Evolutionary conservation across 2,888 invertebrate species (phyloP).

Genomic region (Cryptocephalus primarius): DNA sequence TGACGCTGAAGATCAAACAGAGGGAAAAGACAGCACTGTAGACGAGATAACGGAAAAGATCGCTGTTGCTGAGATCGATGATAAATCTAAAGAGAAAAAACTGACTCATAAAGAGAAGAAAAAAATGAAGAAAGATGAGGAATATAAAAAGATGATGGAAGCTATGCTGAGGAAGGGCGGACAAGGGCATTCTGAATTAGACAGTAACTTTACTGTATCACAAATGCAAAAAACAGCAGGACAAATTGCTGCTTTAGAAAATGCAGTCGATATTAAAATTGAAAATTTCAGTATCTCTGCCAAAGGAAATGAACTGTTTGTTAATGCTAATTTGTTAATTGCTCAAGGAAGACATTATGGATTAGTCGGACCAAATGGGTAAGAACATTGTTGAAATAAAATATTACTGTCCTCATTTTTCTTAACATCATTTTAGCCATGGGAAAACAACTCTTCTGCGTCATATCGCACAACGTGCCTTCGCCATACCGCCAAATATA

Average conservation of each 20-base stretch:
- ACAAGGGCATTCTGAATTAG: constrained; percentile 79
- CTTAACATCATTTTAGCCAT: constrained; percentile 49
- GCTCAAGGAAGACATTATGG: constrained; percentile 93
- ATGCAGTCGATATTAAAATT: constrained; percentile 95
- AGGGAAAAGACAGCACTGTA: constrained; percentile 4
- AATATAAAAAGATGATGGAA: constrained; percentile 82
- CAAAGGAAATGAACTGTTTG: constrained; percentile 93
- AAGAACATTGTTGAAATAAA: constrained; percentile 12
- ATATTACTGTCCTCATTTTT: background rate
- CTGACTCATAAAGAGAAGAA: constrained; percentile 87
- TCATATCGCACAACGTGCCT: constrained; percentile 82
- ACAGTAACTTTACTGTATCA: constrained; percentile 92
- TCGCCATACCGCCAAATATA: constrained; percentile 92
- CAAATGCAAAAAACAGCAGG: constrained; percentile 65
- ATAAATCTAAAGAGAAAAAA: constrained; percentile 50
- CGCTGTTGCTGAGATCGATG: constrained; percentile 8
- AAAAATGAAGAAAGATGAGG: constrained; percentile 78
- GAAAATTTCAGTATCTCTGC: constrained; percentile 98
- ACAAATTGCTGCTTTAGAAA: constrained; percentile 72
- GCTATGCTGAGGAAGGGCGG: constrained; percentile 76
- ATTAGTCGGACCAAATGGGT: constrained; percentile 96
- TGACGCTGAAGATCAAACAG: constrained; percentile 2
- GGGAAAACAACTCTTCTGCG: constrained; percentile 95
- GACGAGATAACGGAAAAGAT: constrained; percentile 11
- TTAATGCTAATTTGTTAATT: constrained; percentile 88